A percentile compares a stretch with the other conserved stretches of the same genome.
Conservation (phyloP, 2,797 vertebrate species). For the Diplodus puntazzo region DNA sequence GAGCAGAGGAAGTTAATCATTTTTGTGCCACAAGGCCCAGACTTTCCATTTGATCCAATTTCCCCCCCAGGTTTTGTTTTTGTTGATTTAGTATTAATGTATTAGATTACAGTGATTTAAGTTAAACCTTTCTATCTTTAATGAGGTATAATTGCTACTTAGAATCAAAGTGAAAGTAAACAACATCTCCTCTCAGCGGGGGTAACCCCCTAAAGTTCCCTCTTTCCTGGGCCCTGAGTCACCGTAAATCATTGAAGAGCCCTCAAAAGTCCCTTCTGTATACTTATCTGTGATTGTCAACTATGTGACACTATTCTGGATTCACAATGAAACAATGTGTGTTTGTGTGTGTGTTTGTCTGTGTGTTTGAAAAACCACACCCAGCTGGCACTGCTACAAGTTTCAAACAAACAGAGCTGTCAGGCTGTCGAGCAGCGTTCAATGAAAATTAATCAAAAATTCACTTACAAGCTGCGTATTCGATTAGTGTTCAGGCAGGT, state of each 20-base stretch:
- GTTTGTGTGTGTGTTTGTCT: background rate
- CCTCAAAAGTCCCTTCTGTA: constrained; percentile 25
- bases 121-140: constrained; percentile 18
- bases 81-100: constrained; percentile 44
- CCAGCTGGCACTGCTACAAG: constrained; percentile 8
- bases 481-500: background rate
- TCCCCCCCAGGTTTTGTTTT: constrained; percentile 8
- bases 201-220: background rate
- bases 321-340: constrained; percentile 46
- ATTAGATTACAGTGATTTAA: constrained; percentile 21
- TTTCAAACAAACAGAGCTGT: constrained; percentile 18
- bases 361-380: constrained; percentile 26
- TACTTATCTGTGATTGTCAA: constrained; percentile 43
- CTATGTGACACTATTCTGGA: constrained; percentile 34
- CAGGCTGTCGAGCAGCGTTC: background rate
- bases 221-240: constrained; percentile 6
- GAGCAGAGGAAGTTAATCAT: constrained; percentile 41
- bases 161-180: constrained; percentile 52
- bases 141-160: constrained; percentile 48
- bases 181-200: constrained; percentile 12
- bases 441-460: background rate
- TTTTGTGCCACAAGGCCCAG: constrained; percentile 16
- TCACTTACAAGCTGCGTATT: background rate
- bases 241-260: constrained; percentile 34
- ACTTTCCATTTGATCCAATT: constrained; percentile 21